These are phyloP conservation scores for Hyles vespertilio DNA, from an alignment of 1,140 invertebrate species.

Conservation along the genomic window DNA sequence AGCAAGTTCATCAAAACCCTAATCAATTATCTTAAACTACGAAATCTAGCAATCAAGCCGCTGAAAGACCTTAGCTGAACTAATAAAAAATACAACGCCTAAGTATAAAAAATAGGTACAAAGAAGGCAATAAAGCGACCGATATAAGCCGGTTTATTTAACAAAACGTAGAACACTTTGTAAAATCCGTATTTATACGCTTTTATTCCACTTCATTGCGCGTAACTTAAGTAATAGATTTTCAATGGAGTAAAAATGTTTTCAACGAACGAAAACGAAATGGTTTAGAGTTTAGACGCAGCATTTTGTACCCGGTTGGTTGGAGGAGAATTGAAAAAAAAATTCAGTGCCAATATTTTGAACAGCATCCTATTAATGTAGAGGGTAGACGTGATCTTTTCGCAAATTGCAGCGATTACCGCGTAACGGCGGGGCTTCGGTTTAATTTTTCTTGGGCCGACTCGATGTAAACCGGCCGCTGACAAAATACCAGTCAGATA, in stretches of 20 bases:
- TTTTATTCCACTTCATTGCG: too few relatives aligned
- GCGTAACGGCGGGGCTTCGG: conserved; percentile 15
- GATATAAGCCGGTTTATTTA: too few relatives aligned
- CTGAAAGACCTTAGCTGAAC: too few relatives aligned
- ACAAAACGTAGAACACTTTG: too few relatives aligned
- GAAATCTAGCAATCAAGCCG: too few relatives aligned
- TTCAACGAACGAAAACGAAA: conserved; percentile 4
- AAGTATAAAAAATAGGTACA: too few relatives aligned
- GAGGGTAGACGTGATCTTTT: conserved; percentile 25
- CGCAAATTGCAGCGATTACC: conserved; percentile 30
- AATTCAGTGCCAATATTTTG: conserved; percentile 16
- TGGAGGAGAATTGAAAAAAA: conserved; percentile 2
- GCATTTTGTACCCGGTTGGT: background rate
- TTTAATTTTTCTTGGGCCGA: conserved; percentile 28
- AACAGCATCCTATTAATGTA: conserved; percentile 21
- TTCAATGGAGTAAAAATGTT: conserved; percentile 8
- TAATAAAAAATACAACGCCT: too few relatives aligned
- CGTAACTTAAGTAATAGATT: conserved; percentile 4
- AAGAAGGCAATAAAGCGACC: too few relatives aligned
- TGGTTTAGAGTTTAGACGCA: background rate
- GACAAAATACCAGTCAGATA: conserved; percentile 25
- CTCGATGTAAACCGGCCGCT: conserved; percentile 20
- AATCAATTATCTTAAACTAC: too few relatives aligned
- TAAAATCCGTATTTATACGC: too few relatives aligned
- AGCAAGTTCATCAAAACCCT: too few relatives aligned